Evolutionary conservation across 2,797 vertebrate species (phyloP), one percentile per base, ranked within the genome.

Genomic region (Buceros bicornis): DNA sequence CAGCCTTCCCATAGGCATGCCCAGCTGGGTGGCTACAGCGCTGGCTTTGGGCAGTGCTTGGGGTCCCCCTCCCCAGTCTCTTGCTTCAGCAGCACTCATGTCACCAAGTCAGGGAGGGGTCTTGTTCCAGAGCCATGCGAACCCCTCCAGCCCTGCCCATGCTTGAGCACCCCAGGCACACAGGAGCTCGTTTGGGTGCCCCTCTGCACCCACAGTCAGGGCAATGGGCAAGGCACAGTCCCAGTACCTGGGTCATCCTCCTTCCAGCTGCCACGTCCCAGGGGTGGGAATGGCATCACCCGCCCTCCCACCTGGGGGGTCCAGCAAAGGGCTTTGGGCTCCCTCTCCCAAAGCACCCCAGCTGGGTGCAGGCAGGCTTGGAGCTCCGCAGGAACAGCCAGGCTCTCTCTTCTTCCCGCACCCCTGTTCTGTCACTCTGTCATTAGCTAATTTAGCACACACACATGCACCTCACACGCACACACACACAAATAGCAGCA

Each of bases 401-500:
- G 69, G 45, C 11, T 14, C 50, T 81, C 83, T 78, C 33, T 28
- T 83, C 65, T 64, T 64, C 48, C 45, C 0, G 0, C 51, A 66
- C 60, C 70, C 51, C 54, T 14, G 72, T 2, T 45, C 57, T 73
- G 3, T 19, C 69, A 57, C 72, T 94, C 88, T 0, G 0, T 82
- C 25, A 0, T 70, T 66, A 90, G 86, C 92, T 79, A 93, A 43
- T 69, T 82, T 31, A 8, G 94, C 91, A 92, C 89, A 70, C 64
- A 0, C 89, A 58, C 71, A 91, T 88, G 1, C 83, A 83, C 76
- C 10, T 40, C 35, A 22, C 73, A 35, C 61, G 22, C 80, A 67
- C 92, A 77, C 93, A 87, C 91, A 82, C 94, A 95, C 86, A 90
- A 80, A 95, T 97, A 97, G 97, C 97, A 97, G 97, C 97, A 97